Conservation (phyloP, 2,888 invertebrate genomes). For the Theretra japonica region DNA sequence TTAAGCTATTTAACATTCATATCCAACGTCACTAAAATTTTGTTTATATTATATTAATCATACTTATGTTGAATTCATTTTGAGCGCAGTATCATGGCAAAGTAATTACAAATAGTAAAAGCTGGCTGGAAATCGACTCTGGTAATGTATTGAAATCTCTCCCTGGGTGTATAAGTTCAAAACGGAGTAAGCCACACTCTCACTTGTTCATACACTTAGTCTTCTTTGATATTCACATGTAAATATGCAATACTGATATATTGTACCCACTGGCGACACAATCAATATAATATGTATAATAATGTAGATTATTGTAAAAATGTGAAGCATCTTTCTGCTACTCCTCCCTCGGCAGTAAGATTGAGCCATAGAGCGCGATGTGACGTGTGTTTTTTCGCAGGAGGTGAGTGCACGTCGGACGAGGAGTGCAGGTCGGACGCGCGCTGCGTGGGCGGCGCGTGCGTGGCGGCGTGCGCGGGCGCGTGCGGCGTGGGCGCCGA, state of each 20-base stretch:
- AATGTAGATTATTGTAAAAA: constrained; percentile 12
- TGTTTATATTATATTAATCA: neutral
- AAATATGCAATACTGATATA: neutral
- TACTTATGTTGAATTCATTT: neutral
- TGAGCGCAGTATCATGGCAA: neutral
- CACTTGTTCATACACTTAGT: constrained; percentile 5
- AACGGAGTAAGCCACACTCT: neutral
- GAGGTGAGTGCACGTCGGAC: constrained; percentile 87
- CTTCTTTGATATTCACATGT: neutral
- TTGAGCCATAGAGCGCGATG: neutral
- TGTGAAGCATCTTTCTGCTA: neutral
- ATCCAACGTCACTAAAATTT: neutral
- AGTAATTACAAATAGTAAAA: neutral
- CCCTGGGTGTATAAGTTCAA: neutral
- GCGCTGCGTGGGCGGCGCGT: constrained; percentile 89
- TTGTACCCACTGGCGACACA: neutral
- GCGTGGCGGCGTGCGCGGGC: constrained; percentile 90
- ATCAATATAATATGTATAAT: neutral
- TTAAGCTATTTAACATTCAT: neutral
- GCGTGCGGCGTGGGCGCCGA: constrained; percentile 92
- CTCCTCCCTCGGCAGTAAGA: neutral
- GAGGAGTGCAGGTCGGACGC: constrained; percentile 89
- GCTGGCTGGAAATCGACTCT: neutral
- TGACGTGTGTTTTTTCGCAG: constrained; percentile 45
- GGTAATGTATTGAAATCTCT: constrained; percentile 10